phyloP scores from a whole-genome alignment of 2,797 vertebrate species.

The Esox lucius region DNA sequence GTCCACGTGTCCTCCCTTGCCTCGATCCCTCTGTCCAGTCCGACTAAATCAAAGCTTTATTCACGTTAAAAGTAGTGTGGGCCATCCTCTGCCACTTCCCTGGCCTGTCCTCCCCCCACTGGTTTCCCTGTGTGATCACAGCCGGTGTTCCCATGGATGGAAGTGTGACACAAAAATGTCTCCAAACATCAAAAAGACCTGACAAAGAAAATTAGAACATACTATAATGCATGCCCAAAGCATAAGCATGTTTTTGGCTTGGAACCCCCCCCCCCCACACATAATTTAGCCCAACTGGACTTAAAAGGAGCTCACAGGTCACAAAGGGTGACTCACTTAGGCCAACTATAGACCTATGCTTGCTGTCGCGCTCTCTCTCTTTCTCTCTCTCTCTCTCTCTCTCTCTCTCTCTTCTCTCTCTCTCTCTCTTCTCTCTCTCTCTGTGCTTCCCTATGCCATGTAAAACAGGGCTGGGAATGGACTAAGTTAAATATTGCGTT shows the following conservation, averaged over 20 bases:
- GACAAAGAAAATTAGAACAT: slow-evolving; percentile 58
- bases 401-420: not conserved
- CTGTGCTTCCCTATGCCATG: not conserved
- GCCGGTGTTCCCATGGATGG: slow-evolving; percentile 70
- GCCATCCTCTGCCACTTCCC: slow-evolving; percentile 18
- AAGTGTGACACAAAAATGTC: slow-evolving; percentile 60
- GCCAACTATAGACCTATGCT: slow-evolving; percentile 4
- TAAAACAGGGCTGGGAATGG: slow-evolving; percentile 62
- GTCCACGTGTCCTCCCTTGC: slow-evolving; percentile 9
- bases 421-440: slow-evolving; percentile 40
- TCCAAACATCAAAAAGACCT: slow-evolving; percentile 60
- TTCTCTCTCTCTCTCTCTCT: slow-evolving; percentile 23
- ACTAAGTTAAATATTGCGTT: slow-evolving; percentile 38
- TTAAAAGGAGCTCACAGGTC: slow-evolving; percentile 44
- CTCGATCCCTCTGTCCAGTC: slow-evolving; percentile 23
- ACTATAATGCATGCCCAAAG: slow-evolving; percentile 54
- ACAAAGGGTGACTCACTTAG: slow-evolving; percentile 47
- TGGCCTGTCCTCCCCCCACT: slow-evolving; percentile 9
- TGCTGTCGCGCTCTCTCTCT: slow-evolving; percentile 50
- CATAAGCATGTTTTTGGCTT: slow-evolving; percentile 59
- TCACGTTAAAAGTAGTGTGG: slow-evolving; percentile 33
- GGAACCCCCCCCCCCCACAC: slow-evolving; percentile 47
- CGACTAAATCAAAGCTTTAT: slow-evolving; percentile 20
- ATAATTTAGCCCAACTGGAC: slow-evolving; percentile 36
- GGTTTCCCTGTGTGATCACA: slow-evolving; percentile 42